Percentiles rank a stretch among this genome's conserved stretches.
phyloP scores from a whole-genome alignment of 1,140 invertebrate species.

The Meloidogyne chitwoodi region DNA sequence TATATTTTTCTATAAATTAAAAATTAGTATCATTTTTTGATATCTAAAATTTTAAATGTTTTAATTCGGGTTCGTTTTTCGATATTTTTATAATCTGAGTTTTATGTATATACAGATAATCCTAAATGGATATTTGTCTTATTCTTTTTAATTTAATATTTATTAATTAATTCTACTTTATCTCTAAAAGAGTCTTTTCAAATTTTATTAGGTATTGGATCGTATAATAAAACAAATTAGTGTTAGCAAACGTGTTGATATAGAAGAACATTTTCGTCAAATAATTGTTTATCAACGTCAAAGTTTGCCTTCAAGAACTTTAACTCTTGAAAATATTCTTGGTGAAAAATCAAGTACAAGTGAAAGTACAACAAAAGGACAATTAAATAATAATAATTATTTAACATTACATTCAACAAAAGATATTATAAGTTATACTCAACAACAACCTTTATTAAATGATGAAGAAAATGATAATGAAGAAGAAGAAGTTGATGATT shows the following conservation, averaged over 20 bases:
- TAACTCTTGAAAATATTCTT: background rate
- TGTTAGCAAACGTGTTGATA: constrained; percentile 29
- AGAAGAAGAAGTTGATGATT: background rate
- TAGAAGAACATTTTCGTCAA: constrained; percentile 43
- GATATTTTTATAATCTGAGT: too few species aligned
- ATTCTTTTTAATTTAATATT: too few species aligned
- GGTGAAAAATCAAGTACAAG: background rate
- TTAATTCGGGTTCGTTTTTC: too few species aligned
- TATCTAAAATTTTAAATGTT: too few species aligned
- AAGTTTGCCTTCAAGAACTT: background rate
- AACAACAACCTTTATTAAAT: background rate
- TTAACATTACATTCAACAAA: background rate
- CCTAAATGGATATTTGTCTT: too few species aligned
- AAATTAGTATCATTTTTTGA: too few species aligned
- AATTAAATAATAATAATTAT: background rate
- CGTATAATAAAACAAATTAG: constrained; percentile 26
- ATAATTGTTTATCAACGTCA: constrained; percentile 28
- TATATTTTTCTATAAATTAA: too few species aligned
- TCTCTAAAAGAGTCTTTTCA: too few species aligned
- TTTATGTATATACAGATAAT: too few species aligned
- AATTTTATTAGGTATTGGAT: constrained; percentile 14
- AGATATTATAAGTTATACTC: constrained; percentile 17
- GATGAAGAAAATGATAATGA: background rate
- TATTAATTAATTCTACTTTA: too few species aligned
- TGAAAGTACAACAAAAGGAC: background rate